These are phyloP conservation scores for Schizothorax lantsangensis DNA, from an alignment of 2,797 vertebrate species.

Conservation along the genomic window DNA sequence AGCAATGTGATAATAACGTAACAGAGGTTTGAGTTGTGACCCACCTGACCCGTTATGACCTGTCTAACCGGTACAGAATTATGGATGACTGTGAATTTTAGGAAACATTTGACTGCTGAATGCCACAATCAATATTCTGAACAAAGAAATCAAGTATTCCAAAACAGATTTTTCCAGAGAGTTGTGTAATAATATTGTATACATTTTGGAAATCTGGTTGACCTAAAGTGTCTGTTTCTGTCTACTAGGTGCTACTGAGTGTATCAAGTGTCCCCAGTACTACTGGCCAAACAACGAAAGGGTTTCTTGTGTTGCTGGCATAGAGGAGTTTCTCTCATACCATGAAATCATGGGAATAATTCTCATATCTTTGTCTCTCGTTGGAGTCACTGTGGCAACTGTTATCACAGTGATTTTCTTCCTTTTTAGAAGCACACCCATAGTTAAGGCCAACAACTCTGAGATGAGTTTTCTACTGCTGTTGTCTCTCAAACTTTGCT, in stretches of 20 bases:
- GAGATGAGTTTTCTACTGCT: conserved; percentile 81
- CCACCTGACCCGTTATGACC: neutral
- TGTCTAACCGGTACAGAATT: neutral
- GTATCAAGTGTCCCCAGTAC: conserved; percentile 73
- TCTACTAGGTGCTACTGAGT: conserved; percentile 73
- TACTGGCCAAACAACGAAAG: conserved; percentile 76
- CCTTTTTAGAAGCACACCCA: conserved; percentile 72
- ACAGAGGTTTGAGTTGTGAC: too few relatives aligned
- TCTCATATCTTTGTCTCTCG: conserved; percentile 69
- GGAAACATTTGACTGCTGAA: neutral
- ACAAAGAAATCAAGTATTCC: neutral
- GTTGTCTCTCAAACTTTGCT: conserved; percentile 77
- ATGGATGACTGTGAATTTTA: neutral
- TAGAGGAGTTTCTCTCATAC: conserved; percentile 78
- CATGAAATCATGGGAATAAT: conserved; percentile 77
- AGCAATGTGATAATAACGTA: too few relatives aligned
- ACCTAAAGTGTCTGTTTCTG: neutral
- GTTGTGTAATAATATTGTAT: neutral
- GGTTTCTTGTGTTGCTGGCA: conserved; percentile 71
- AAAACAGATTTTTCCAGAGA: neutral
- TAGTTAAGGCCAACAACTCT: conserved; percentile 81
- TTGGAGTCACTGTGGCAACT: conserved; percentile 71
- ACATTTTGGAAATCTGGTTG: neutral
- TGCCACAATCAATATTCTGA: neutral
- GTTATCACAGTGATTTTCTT: conserved; percentile 71